phyloP scores from a whole-genome alignment of 2,888 invertebrate species.

The Carabus problematicus region DNA sequence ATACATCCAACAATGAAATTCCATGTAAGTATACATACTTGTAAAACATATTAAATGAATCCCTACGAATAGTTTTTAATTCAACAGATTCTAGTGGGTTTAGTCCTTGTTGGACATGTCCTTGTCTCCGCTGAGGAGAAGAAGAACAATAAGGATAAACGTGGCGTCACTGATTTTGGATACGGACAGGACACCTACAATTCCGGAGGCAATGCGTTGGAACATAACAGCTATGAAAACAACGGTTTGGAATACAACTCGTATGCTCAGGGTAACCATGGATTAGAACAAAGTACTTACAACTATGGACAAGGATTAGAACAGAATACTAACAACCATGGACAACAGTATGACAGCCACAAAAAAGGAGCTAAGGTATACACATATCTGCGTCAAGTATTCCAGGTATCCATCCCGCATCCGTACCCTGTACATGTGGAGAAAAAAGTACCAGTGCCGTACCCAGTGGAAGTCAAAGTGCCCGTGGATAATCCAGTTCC shows the following conservation, averaged over 20 bases:
- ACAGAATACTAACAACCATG: not conserved
- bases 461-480: slow-evolving; percentile 50
- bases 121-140: slow-evolving; percentile 17
- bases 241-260: not conserved
- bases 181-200: too few relatives aligned
- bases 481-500: slow-evolving; percentile 48
- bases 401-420: slow-evolving; percentile 3
- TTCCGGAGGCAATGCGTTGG: too few relatives aligned
- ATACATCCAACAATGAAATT: slow-evolving; percentile 7
- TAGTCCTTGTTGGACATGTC: slow-evolving; percentile 17
- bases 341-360: not conserved
- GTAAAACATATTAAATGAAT: not conserved
- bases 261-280: not conserved
- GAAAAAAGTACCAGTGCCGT: slow-evolving; percentile 29
- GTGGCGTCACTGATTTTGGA: not conserved
- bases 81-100: slow-evolving; percentile 17
- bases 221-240: too few relatives aligned
- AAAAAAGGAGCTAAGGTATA: not conserved
- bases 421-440: slow-evolving; percentile 26
- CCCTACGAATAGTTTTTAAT: not conserved
- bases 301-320: not conserved
- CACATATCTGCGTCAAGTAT: slow-evolving; percentile 1
- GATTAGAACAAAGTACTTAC: too few relatives aligned
- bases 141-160: slow-evolving; percentile 19
- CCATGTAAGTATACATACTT: not conserved